Percentiles rank a stretch among this genome's conserved stretches.
Conservation (phyloP, 2,797 vertebrate species). For the Spinus pinus region DNA sequence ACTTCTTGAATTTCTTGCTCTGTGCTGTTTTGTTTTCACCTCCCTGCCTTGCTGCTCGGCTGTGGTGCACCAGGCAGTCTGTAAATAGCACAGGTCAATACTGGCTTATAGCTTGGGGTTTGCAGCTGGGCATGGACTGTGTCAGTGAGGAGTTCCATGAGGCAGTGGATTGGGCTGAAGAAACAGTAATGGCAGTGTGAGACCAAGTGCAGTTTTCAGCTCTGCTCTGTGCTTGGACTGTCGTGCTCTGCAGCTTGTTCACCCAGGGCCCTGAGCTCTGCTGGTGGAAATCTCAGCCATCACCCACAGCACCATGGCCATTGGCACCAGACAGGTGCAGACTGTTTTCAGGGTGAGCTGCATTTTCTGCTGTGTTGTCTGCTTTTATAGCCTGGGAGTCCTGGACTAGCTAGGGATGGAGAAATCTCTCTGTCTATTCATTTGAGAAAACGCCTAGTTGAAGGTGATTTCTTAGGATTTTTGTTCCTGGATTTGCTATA, state of each 20-base stretch:
- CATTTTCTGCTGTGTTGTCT: background rate
- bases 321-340: rapidly evolving
- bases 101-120: background rate
- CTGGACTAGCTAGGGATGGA: background rate
- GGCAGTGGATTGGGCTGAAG: background rate
- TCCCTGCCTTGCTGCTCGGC: background rate
- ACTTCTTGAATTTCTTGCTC: background rate
- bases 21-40: background rate
- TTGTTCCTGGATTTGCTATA: background rate
- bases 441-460: background rate
- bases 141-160: background rate
- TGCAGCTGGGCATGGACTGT: background rate
- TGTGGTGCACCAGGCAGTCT: background rate
- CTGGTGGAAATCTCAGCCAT: background rate
- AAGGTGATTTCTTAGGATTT: background rate
- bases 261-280: background rate
- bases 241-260: background rate
- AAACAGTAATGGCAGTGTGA: background rate
- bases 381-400: background rate
- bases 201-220: background rate
- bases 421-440: background rate
- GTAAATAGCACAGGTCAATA: background rate
- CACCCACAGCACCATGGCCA: background rate
- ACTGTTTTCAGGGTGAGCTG: background rate
- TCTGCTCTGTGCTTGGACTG: background rate